A percentile compares a stretch with the other conserved stretches of the same genome.
Conservation (phyloP, 2,113 vertebrate species). For the Plestiodon gilberti region DNA sequence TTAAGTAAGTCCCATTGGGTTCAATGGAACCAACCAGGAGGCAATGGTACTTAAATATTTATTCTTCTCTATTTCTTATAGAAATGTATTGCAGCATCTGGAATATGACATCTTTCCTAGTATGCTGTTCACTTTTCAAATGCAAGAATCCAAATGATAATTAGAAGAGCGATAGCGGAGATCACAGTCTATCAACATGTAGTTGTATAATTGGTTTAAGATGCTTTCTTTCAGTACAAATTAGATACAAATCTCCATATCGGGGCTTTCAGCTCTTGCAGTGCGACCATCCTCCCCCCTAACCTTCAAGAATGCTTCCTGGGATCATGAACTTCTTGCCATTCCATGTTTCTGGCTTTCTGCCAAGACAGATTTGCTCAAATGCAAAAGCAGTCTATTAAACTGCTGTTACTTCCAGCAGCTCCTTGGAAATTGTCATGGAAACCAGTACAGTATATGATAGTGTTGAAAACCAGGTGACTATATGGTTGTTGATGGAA, state of each 20-base stretch:
- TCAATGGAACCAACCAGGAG: too few relatives aligned
- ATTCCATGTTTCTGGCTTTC: slow-evolving; percentile 52
- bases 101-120: neutral
- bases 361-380: slow-evolving; percentile 56
- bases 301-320: slow-evolving; percentile 43
- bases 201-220: slow-evolving; percentile 11
- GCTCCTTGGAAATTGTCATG: slow-evolving; percentile 5
- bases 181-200: neutral
- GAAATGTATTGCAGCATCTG: neutral
- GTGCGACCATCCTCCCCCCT: slow-evolving; percentile 3
- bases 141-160: neutral
- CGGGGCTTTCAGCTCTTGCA: slow-evolving; percentile 21
- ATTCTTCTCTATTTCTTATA: neutral
- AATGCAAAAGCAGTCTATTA: slow-evolving; percentile 30
- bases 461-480: neutral
- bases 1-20: neutral
- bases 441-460: slow-evolving; percentile 1
- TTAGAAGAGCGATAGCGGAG: neutral
- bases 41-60: neutral
- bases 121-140: neutral
- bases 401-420: slow-evolving; percentile 1
- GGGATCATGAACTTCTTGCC: slow-evolving; percentile 59
- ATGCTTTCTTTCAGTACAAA: neutral
- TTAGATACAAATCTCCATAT: neutral
- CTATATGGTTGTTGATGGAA: slow-evolving; percentile 5